A percentile compares a stretch with the other conserved stretches of the same genome.
Evolutionary conservation across 2,888 invertebrate species (phyloP).

Genomic region (Athalia circularis): DNA sequence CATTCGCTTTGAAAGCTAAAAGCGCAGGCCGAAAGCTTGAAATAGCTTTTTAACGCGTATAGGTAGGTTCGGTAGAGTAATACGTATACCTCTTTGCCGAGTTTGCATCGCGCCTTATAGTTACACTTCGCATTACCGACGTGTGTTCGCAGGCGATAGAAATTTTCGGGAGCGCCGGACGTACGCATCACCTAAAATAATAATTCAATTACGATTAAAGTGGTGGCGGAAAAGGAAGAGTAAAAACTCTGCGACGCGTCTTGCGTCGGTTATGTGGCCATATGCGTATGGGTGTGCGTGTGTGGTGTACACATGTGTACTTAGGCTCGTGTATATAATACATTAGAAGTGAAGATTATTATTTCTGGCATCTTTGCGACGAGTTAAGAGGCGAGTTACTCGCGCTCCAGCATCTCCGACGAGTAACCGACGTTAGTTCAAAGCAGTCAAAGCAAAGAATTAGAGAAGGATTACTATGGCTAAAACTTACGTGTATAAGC

Average conservation of each 20-base stretch:
- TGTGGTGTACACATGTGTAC: background rate
- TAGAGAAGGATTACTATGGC: conserved; percentile 66
- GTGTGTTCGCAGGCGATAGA: conserved; percentile 8
- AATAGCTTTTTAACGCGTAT: background rate
- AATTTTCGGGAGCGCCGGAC: conserved; percentile 46
- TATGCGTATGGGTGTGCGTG: background rate
- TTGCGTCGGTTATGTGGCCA: background rate
- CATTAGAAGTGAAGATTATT: conserved; percentile 55
- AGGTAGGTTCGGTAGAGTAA: no score
- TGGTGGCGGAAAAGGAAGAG: background rate
- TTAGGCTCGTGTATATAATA: background rate
- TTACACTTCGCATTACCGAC: background rate
- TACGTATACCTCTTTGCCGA: no score
- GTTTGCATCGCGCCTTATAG: background rate
- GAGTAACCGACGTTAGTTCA: conserved; percentile 51
- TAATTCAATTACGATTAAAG: conserved; percentile 63
- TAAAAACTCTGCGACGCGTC: no score
- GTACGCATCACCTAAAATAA: conserved; percentile 64
- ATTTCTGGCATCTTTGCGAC: conserved; percentile 56
- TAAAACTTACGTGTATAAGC: conserved; percentile 56
- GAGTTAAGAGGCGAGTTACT: conserved; percentile 9
- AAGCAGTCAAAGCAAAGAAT: conserved; percentile 62
- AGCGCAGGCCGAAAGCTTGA: conserved; percentile 16
- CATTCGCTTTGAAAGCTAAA: background rate
- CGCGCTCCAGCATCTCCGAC: background rate